Evolutionary conservation across 2,888 invertebrate species (phyloP).

Genomic region (Ophioninae sp.): DNA sequence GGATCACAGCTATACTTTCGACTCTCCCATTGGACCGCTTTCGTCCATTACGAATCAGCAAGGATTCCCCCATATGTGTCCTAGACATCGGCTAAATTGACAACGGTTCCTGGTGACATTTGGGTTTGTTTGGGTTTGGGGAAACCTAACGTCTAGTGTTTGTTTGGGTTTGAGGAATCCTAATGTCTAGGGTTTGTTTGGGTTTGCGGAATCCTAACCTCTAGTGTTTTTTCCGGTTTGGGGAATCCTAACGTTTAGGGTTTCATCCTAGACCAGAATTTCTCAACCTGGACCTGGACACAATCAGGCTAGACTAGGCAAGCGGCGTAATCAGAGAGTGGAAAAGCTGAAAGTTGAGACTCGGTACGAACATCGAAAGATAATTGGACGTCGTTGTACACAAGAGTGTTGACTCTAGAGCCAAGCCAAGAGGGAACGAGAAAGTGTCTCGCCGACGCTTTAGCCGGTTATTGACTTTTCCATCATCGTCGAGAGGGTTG

Average conservation of each 20-base stretch:
- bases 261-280: no score
- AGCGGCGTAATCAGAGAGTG: not conserved
- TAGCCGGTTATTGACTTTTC: constrained; percentile 52
- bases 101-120: not conserved
- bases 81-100: not conserved
- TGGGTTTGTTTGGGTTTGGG: no score
- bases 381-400: constrained; percentile 1
- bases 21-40: constrained; percentile 40
- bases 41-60: constrained; percentile 16
- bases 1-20: constrained; percentile 27
- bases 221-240: no score
- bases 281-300: no score
- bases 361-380: not conserved
- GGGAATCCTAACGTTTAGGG: no score
- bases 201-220: no score
- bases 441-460: constrained; percentile 25
- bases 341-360: not conserved
- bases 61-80: constrained; percentile 13
- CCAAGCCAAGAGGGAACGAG: not conserved
- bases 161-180: no score
- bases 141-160: no score
- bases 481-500: constrained; percentile 30
- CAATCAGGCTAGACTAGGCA: no score
- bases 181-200: no score
- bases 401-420: constrained; percentile 1